Conservation (phyloP, 2,113 vertebrate species). For the Cyprinodon tularosa region DNA sequence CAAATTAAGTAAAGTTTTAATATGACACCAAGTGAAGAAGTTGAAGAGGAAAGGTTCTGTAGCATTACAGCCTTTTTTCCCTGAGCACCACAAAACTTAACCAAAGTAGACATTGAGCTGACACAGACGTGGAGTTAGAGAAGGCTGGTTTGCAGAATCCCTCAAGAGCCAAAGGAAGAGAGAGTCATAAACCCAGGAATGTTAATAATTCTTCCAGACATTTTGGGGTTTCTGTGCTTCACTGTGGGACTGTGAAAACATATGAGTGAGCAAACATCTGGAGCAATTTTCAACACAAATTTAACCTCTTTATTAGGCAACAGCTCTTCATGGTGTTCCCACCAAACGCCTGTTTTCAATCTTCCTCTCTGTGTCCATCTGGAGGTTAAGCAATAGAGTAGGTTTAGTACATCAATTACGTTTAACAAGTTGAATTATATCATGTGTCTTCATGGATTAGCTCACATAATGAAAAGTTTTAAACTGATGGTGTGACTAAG, state of each 20-base stretch:
- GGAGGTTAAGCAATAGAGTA: background rate
- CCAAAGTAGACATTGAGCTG: background rate
- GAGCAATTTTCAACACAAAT: conserved; percentile 10
- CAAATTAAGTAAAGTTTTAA: background rate
- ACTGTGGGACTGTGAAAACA: conserved; percentile 10
- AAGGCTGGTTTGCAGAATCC: background rate
- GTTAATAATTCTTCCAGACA: conserved; percentile 19
- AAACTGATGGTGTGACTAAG: background rate
- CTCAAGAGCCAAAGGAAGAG: background rate
- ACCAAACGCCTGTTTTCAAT: background rate
- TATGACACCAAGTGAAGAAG: background rate
- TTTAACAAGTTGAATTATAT: background rate
- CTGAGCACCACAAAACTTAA: conserved; percentile 19
- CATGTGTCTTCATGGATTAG: background rate
- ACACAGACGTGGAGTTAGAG: background rate
- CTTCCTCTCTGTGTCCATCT: background rate
- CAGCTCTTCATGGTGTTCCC: background rate
- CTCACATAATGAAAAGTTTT: conserved; percentile 1
- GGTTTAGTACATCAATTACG: conserved; percentile 2
- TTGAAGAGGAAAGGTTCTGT: background rate
- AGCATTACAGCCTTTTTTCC: conserved; percentile 20
- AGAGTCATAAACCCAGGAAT: conserved; percentile 33
- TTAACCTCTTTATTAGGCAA: conserved; percentile 2
- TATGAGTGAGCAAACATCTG: conserved; percentile 31
- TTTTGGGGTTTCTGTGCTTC: background rate